Base-by-base conservation (phyloP, 2,797 vertebrate genomes). In the Oryzias dopingdopingensis region DNA sequence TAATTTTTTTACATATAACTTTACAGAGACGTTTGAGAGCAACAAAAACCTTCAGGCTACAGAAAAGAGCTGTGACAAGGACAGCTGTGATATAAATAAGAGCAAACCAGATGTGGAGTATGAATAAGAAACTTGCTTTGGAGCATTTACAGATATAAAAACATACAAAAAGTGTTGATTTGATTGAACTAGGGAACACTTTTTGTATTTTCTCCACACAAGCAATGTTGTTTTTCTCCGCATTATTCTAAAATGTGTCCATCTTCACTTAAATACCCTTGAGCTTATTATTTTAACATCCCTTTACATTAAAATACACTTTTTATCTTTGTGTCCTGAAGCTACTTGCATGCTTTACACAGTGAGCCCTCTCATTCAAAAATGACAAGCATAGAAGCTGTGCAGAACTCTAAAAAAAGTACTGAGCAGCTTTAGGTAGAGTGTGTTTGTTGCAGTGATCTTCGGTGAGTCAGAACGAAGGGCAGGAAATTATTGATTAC, bases 361-460 rank as follows among this genome's bases (percentile, higher is more conserved):
- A 76, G 66, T 84, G 71, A 85, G 84, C 76, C 60, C 56, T 47
- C 49, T 70, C 67, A 76, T 75, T 65, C 51, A 72, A 55, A 53
- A 41, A 62, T 62, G 53, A 73, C 18, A 61, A 61, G 55, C 26
- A 32, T 20, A 16, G 51, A 61, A 61, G 46, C 8, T 1, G 23
- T 37, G 23, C 20, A 43, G 5, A 54, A 32, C 32, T 66, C 56
- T 18, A 55, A 49, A 56, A 4, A 10, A 29, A 41, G 49, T 17
- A 6, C 23, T 15, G 1, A 45, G 32, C 15, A 50, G 54, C 56
- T 67, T 55, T 42, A 51, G 48, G 48, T 47, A 14, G 29, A 48
- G 45, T 14, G 32, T 66, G 56, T 63, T 54, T 42, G 54, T 42
- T 46, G 53, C 32, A n/a, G 26, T 50, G 32, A 67, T 60, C 54